These are phyloP conservation scores for Thunnus thynnus DNA, from an alignment of 2,113 vertebrate genomes.

Conservation along the genomic window DNA sequence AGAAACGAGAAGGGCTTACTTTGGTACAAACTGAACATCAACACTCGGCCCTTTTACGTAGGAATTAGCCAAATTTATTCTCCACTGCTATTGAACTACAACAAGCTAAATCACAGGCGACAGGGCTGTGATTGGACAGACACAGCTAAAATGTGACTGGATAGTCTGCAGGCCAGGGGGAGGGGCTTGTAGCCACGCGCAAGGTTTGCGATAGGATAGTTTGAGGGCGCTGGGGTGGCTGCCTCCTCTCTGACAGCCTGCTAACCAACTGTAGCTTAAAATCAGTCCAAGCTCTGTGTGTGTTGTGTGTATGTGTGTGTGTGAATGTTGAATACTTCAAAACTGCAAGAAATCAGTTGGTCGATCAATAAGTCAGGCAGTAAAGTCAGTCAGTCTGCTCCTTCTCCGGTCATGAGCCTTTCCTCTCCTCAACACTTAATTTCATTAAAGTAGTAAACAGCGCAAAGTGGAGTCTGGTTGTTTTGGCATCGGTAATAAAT, in stretches of 20 bases:
- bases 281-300: slow-evolving; percentile 25
- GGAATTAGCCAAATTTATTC: slow-evolving; percentile 34
- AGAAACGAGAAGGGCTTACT: slow-evolving; percentile 78
- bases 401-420: neutral
- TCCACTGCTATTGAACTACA: slow-evolving; percentile 56
- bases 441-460: slow-evolving; percentile 46
- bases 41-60: slow-evolving; percentile 45
- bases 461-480: slow-evolving; percentile 61
- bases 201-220: slow-evolving; percentile 16
- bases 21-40: slow-evolving; percentile 79
- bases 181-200: neutral
- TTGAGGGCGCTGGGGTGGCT: neutral
- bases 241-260: slow-evolving; percentile 17
- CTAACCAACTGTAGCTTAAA: neutral
- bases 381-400: slow-evolving; percentile 70
- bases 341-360: slow-evolving; percentile 17
- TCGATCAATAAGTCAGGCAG: slow-evolving; percentile 44
- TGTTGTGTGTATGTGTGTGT: neutral
- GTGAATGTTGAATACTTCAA: slow-evolving; percentile 52
- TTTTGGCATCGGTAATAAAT: slow-evolving; percentile 90
- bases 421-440: slow-evolving; percentile 78
- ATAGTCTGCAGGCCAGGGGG: neutral
- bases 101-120: slow-evolving; percentile 52
- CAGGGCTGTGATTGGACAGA: slow-evolving; percentile 52
- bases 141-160: slow-evolving; percentile 40